Evolutionary conservation across 2,113 vertebrate species (phyloP).

Genomic region (Potamarius usumacintae): DNA sequence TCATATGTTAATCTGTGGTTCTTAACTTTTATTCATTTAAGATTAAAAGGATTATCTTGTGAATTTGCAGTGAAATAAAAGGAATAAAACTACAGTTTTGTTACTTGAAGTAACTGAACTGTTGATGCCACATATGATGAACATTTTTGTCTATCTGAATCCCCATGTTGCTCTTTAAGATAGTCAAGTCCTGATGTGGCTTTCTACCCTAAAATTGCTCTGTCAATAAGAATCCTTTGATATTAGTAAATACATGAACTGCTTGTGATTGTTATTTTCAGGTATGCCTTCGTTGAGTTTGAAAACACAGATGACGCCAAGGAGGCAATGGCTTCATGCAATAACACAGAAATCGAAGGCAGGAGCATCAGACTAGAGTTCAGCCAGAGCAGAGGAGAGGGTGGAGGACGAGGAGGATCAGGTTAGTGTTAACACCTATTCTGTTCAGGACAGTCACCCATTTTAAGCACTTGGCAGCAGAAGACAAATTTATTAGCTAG

Average conservation of each 20-base stretch:
- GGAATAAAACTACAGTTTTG: background rate
- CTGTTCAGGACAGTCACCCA: conserved; percentile 4
- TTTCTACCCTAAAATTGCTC: background rate
- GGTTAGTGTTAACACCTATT: conserved; percentile 51
- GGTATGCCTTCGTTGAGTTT: conserved; percentile 89
- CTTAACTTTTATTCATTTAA: background rate
- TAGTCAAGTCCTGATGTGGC: conserved; percentile 33
- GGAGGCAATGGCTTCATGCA: conserved; percentile 85
- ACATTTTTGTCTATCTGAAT: conserved; percentile 23
- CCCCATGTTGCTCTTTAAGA: background rate
- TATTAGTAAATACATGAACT: background rate
- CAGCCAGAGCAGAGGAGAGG: conserved; percentile 73
- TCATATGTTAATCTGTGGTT: background rate
- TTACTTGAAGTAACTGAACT: background rate
- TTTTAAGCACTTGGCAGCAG: background rate
- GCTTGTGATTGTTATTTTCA: background rate
- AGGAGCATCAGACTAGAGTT: conserved; percentile 86
- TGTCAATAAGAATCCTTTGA: background rate
- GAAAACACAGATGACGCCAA: conserved; percentile 85
- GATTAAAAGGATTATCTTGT: background rate
- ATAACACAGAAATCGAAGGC: conserved; percentile 93
- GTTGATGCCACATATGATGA: conserved; percentile 18
- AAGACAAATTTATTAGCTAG: background rate
- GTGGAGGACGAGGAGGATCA: conserved; percentile 66
- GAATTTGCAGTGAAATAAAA: background rate